These are phyloP conservation scores for Hyles vespertilio DNA, from an alignment of 1,140 invertebrate species.

Conservation along the genomic window DNA sequence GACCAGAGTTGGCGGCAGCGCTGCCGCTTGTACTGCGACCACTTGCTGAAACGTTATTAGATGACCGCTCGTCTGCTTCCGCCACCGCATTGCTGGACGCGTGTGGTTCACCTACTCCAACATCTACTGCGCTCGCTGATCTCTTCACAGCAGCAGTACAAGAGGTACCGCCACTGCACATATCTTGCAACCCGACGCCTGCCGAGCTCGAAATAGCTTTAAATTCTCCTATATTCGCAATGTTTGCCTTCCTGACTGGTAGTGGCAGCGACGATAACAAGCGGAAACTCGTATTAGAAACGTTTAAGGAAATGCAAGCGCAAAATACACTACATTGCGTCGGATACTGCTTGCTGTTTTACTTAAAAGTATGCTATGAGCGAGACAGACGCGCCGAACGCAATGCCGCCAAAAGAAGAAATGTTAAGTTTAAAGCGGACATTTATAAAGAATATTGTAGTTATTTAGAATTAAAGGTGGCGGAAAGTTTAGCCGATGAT, in stretches of 20 bases:
- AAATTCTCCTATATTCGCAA: conserved; percentile 60
- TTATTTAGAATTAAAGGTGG: conserved; percentile 86
- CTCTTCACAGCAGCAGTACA: conserved; percentile 60
- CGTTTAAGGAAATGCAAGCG: conserved; percentile 83
- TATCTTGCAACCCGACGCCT: conserved; percentile 48
- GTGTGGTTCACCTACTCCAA: conserved; percentile 75
- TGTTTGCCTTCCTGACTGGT: conserved; percentile 62
- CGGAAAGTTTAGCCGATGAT: conserved; percentile 85
- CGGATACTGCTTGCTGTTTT: conserved; percentile 89
- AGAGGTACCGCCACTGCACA: conserved; percentile 52
- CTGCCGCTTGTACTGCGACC: conserved; percentile 79
- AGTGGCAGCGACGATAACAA: conserved; percentile 82
- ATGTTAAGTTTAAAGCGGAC: conserved; percentile 86
- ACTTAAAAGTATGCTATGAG: conserved; percentile 68
- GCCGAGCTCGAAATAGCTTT: conserved; percentile 52
- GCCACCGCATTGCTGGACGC: conserved; percentile 79
- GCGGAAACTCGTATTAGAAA: conserved; percentile 83
- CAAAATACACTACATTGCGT: conserved; percentile 82
- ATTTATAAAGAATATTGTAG: conserved; percentile 93
- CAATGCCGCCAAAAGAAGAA: conserved; percentile 75
- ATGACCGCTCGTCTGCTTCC: conserved; percentile 59
- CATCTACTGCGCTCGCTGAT: conserved; percentile 62
- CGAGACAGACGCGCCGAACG: conserved; percentile 56
- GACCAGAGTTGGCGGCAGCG: conserved; percentile 71
- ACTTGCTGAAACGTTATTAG: conserved; percentile 79